Evolutionary conservation across 1,140 invertebrate species (phyloP).

Genomic region (Drosophila malerkotliana): DNA sequence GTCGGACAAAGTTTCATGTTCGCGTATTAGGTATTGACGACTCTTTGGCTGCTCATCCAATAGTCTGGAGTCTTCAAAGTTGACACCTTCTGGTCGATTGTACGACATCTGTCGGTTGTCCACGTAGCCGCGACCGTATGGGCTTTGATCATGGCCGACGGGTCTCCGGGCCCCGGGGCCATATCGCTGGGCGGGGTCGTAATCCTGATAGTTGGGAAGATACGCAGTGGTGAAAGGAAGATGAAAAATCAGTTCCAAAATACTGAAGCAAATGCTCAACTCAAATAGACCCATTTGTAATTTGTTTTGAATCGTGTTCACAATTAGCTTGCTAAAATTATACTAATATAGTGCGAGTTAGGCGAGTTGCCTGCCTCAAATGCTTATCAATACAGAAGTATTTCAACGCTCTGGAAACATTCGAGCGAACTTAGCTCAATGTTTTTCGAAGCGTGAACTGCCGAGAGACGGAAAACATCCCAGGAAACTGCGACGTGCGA

Average conservation of each 20-base stretch:
- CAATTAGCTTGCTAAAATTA: slow-evolving; percentile 54
- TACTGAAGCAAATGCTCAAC: slow-evolving; percentile 7
- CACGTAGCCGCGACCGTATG: slow-evolving; percentile 5
- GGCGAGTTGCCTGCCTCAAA: not conserved
- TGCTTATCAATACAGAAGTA: slow-evolving; percentile 55
- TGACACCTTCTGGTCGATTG: slow-evolving; percentile 22
- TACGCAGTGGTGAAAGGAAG: slow-evolving; percentile 13
- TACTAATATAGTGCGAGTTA: slow-evolving; percentile 49
- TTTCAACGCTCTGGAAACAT: slow-evolving; percentile 12
- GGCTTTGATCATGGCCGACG: slow-evolving; percentile 9
- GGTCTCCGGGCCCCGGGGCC: slow-evolving; percentile 12
- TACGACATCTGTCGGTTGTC: slow-evolving; percentile 29
- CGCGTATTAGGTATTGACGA: slow-evolving; percentile 54
- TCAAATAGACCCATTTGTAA: slow-evolving; percentile 31
- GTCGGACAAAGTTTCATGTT: slow-evolving; percentile 38
- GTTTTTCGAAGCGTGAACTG: not conserved
- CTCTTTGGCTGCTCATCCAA: slow-evolving; percentile 11
- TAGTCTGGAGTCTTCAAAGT: slow-evolving; percentile 12
- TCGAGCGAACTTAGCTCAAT: slow-evolving; percentile 9
- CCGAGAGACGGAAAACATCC: not conserved
- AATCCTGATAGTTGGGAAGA: slow-evolving; percentile 42
- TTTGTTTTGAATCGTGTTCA: slow-evolving; percentile 17
- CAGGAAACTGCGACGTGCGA: not conserved
- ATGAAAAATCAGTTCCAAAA: slow-evolving; percentile 21
- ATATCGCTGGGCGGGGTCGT: slow-evolving; percentile 32